Evolutionary conservation across 2,797 vertebrate species (phyloP).

Genomic region (Neomorphus geoffroyi): DNA sequence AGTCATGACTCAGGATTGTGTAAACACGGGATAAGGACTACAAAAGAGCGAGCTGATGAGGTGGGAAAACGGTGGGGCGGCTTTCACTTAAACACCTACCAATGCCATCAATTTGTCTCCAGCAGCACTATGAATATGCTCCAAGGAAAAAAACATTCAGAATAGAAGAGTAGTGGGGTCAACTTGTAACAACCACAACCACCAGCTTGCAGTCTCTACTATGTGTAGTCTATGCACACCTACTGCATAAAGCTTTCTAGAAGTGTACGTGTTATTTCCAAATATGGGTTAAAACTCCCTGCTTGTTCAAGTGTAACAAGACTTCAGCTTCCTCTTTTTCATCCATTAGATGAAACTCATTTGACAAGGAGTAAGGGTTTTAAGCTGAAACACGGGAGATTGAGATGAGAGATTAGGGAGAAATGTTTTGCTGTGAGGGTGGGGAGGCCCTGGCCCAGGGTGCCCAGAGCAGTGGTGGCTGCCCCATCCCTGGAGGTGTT

Average conservation of each 20-base stretch:
- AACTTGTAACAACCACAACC: neutral
- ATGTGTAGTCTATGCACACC: neutral
- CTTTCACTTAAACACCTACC: neutral
- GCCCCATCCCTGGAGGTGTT: no score
- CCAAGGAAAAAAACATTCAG: neutral
- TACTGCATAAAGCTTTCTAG: neutral
- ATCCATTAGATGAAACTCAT: neutral
- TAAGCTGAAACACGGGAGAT: no score
- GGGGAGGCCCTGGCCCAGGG: no score
- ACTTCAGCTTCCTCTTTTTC: neutral
- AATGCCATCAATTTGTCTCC: neutral
- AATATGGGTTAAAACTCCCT: neutral
- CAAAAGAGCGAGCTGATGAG: rapidly evolving
- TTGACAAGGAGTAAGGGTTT: neutral
- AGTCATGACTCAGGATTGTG: neutral
- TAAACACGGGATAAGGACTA: rapidly evolving
- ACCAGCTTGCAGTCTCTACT: neutral
- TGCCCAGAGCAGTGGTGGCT: no score
- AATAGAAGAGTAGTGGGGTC: neutral
- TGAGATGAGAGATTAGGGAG: no score
- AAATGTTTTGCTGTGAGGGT: no score
- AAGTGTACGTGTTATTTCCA: neutral
- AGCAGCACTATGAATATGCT: neutral
- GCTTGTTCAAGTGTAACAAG: neutral
- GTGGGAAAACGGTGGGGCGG: neutral